These are phyloP conservation scores for Anadara kagoshimensis DNA, from an alignment of 1,140 invertebrate species.

Conservation along the genomic window DNA sequence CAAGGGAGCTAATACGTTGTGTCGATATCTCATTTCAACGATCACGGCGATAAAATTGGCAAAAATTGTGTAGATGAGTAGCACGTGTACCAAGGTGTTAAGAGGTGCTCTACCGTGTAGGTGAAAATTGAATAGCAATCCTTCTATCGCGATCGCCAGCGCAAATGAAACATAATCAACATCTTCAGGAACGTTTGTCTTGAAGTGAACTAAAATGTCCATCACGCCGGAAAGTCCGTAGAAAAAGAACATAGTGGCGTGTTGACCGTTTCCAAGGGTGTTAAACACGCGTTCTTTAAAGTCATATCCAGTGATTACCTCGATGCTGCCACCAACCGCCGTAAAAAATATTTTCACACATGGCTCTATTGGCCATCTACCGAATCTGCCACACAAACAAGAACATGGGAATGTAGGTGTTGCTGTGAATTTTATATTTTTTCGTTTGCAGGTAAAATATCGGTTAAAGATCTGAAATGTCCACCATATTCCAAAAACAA, in stretches of 20 bases:
- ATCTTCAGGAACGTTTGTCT: constrained; percentile 51
- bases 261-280: constrained; percentile 72
- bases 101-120: constrained; percentile 72
- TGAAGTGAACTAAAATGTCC: constrained; percentile 71
- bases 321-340: constrained; percentile 23
- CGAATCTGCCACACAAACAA: constrained; percentile 63
- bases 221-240: constrained; percentile 73
- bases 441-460: constrained; percentile 61
- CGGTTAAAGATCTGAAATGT: constrained; percentile 67
- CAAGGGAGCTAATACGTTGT: constrained; percentile 66
- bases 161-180: constrained; percentile 44
- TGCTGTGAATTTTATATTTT: constrained; percentile 62
- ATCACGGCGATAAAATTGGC: constrained; percentile 59
- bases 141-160: constrained; percentile 72
- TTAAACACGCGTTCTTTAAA: constrained; percentile 20
- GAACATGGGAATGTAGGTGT: constrained; percentile 65
- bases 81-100: constrained; percentile 74
- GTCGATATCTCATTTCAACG: constrained; percentile 68
- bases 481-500: constrained; percentile 76
- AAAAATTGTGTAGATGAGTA: constrained; percentile 72
- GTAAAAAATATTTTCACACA: constrained; percentile 38
- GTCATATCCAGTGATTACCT: constrained; percentile 30
- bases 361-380: constrained; percentile 43
- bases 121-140: constrained; percentile 75
- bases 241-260: constrained; percentile 76